Evolutionary conservation across 2,797 vertebrate species (phyloP), one percentile per base, ranked within the genome.

Genomic region (Lates japonicus): DNA sequence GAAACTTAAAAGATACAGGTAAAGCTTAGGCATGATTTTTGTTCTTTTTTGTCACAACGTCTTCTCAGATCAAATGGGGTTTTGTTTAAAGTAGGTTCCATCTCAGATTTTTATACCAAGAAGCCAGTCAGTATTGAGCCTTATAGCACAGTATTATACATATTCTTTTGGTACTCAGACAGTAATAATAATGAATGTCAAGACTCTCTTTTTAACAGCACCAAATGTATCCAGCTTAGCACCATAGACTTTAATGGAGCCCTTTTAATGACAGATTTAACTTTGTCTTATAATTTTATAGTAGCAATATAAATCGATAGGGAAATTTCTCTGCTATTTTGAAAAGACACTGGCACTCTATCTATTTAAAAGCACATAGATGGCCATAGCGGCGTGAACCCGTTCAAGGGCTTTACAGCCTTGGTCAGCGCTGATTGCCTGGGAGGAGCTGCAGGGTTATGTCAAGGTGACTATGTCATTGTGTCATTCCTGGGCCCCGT

Each of bases 381-480:
- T 9, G 58, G 88, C 86, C 84, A 91, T 91, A 89, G 80, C 41
- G 48, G 70, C 4, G 59, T 78, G 76, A n/a, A n/a, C n/a, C n/a
- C n/a, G n/a, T n/a, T 87, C 79, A 33, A 64, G 72, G 72, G 66
- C 73, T 83, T 84, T 66, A 78, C 68, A 49, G 59, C 60, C 8
- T 1, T 44, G 83, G 81, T 68, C 76, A 63, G 72, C 14, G 5
- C 41, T 86, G 88, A 92, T 90, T 76, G 83, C 75, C 63, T 49
- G 31, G 74, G 74, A 51, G 62, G 16, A 72, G 42, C 17, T 66
- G n/a, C 81, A 60, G 83, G 82, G 63, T 91, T 79, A 77, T 80
- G 89, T 93, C 94, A 94, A 94, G 95, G 94, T 95, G 90, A 93
- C 89, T 73, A 39, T 87, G 88, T 89, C 80, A 84, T 51, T 66